Percentiles rank a stretch among this genome's conserved stretches.
Conservation (phyloP, 1,140 invertebrate species). For the Drosophila neocordata region DNA sequence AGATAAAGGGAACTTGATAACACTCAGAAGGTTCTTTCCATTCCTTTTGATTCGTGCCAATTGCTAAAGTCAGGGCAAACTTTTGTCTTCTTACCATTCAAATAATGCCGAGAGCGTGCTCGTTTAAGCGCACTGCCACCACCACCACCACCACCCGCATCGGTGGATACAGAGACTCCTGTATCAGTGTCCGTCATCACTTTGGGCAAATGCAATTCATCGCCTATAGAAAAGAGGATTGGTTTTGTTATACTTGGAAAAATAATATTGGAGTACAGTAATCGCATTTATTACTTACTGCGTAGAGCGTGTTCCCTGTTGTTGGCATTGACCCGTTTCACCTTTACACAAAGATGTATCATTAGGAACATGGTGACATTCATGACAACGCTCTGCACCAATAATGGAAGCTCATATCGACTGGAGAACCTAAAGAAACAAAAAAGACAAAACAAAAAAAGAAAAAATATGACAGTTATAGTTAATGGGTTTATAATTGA, state of each 20-base stretch:
- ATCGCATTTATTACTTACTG: conserved; percentile 85
- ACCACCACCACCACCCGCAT: conserved; percentile 43
- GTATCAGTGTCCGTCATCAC: conserved; percentile 75
- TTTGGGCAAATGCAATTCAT: conserved; percentile 80
- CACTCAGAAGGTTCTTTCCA: conserved; percentile 23
- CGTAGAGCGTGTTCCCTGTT: conserved; percentile 91
- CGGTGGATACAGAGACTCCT: conserved; percentile 66
- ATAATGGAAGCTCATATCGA: conserved; percentile 95
- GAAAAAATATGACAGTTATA: too few relatives aligned
- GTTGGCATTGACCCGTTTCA: conserved; percentile 92
- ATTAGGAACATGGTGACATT: conserved; percentile 97
- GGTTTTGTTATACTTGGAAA: too few relatives aligned
- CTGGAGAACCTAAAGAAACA: conserved; percentile 95
- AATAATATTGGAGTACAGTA: not conserved
- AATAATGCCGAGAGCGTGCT: conserved; percentile 77
- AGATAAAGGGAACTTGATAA: conserved; percentile 40
- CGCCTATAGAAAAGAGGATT: conserved; percentile 43
- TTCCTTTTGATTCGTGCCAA: conserved; percentile 45
- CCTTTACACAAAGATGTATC: conserved; percentile 96
- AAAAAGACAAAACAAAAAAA: conserved; percentile 26
- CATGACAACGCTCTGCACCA: conserved; percentile 99
- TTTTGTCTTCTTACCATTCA: conserved; percentile 62
- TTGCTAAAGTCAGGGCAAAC: conserved; percentile 34
- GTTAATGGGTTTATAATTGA: conserved; percentile 60
- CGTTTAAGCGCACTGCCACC: conserved; percentile 56